Evolutionary conservation across 2,797 vertebrate species (phyloP), one percentile per base, ranked within the genome.

Genomic region (Tokudaia muenninki): DNA sequence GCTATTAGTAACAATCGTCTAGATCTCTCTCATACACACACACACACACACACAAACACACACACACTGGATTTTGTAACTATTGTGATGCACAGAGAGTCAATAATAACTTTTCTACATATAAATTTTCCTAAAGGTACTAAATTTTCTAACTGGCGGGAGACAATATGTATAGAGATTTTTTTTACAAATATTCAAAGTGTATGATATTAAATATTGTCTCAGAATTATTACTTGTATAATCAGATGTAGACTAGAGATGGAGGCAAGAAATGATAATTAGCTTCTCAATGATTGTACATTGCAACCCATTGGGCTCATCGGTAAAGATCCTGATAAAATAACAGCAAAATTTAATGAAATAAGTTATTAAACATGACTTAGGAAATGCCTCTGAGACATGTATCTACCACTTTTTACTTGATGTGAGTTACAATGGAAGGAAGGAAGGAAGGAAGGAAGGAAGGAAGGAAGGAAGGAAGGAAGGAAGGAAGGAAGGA

Each of bases 341-440:
- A 89, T 47, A 90, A 87, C 0, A 82, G 26, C 34, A 94, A 94
- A 93, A 94, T 77, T 90, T 94, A 96, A 81, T 87, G 31, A 96
- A 80, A 89, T 1, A 91, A 92, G 4, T 80, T 50, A 87, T 65
- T 92, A 92, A 92, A 90, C 22, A 55, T 19, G 26, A 75, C 67
- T 95, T 94, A 88, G 91, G 91, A 74, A 97, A 74, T 91, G 17
- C 77, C 34, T 61, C 72, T 79, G n/a, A 87, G 79, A 12, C 67
- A 37, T 67, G 19, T 89, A n/a, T 94, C 4, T 31, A 55, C 65
- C 14, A 47, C 74, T 91, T 67, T 92, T 77, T 50, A 90, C 17
- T 91, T 87, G 50, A 10, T 74, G 26, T 83, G 12, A 92, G 63
- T 90, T 87, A 79, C 11, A 83, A 29, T 31, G 34, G 21, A 57